Evolutionary conservation across 2,797 vertebrate species (phyloP).

Genomic region (Myripristis jacobus): DNA sequence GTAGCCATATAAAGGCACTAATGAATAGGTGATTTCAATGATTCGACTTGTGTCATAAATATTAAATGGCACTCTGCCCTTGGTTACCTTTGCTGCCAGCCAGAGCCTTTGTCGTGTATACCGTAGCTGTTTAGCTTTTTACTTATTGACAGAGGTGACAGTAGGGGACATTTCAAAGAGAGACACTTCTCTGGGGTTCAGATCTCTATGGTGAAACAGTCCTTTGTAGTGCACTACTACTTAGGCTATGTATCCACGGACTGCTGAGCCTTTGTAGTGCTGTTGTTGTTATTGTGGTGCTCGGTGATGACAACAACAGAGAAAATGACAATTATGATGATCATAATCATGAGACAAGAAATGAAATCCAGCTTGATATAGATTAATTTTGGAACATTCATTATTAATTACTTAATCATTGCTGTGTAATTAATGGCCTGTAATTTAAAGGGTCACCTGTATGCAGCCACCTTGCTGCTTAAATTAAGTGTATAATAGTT

Average conservation of each 20-base stretch:
- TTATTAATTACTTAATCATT: no score
- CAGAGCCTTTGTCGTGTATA: slow-evolving; percentile 70
- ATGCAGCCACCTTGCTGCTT: neutral
- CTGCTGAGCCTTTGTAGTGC: slow-evolving; percentile 34
- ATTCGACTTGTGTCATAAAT: slow-evolving; percentile 79
- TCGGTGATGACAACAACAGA: neutral
- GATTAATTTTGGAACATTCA: neutral
- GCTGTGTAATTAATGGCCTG: no score
- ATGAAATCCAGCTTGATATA: neutral
- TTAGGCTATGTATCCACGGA: slow-evolving; percentile 25
- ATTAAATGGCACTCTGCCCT: slow-evolving; percentile 78
- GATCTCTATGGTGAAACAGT: slow-evolving; percentile 44
- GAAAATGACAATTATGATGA: no score
- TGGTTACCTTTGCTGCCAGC: slow-evolving; percentile 80
- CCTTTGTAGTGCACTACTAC: slow-evolving; percentile 46
- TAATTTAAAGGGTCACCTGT: neutral
- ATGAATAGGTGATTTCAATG: slow-evolving; percentile 76
- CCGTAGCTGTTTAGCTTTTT: slow-evolving; percentile 68
- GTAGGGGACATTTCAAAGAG: slow-evolving; percentile 76
- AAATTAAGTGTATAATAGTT: neutral
- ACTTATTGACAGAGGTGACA: slow-evolving; percentile 75
- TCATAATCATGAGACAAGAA: neutral
- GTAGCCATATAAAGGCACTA: slow-evolving; percentile 51
- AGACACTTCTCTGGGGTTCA: slow-evolving; percentile 48
- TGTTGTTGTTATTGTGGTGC: slow-evolving; percentile 6